Evolutionary conservation across 1,140 invertebrate species (phyloP), one percentile per base, ranked within the genome.

Genomic region (Pomacea maculata): DNA sequence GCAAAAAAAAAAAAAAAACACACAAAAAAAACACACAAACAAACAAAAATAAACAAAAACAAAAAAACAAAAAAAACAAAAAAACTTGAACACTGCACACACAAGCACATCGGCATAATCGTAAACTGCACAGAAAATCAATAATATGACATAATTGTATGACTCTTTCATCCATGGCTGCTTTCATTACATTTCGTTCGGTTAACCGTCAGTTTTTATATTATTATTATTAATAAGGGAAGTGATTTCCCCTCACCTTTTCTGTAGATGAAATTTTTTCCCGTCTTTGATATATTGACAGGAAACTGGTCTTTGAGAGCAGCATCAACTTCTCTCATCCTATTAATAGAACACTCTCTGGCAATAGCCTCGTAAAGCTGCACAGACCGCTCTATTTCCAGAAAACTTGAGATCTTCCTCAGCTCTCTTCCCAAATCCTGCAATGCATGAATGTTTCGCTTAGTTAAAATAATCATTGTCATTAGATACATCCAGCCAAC

Each of bases 241-340:
- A 57, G 15, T 61, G 1, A 61, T 61, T 61, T 11, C 9, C 57
- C 15, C 11, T 65, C 29, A 80, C 79, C 79, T 80, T 80, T 80
- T n/a, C 79, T 25, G n/a, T 54, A 68, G 0, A 80, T 75, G 64
- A 80, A 80, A 21, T 55, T 75, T n/a, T 80, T 67, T 2, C 79
- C 79, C 1, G 72, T 75, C 73, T 80, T 75, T 12, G 79, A 80
- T 14, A 75, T 61, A 67, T 78, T 78, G 65, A 57, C 65, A 5
- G 72, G 72, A 45, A 25, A 61, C 21, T 75, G 73, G n/a, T 84
- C 68, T 83, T 85, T 82, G 7, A 79, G 45, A n/a, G 55, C 29
- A 17, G 81, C 74, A 63, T 87, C 85, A 25, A 83, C 80, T 45
- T 83, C 79, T 78, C 84, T 85, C 78, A 87, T 86, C 52, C 80